Evolutionary conservation across 2,888 invertebrate genomes (phyloP), one percentile per base, ranked within the genome.

Genomic region (Thymelicus acteon): DNA sequence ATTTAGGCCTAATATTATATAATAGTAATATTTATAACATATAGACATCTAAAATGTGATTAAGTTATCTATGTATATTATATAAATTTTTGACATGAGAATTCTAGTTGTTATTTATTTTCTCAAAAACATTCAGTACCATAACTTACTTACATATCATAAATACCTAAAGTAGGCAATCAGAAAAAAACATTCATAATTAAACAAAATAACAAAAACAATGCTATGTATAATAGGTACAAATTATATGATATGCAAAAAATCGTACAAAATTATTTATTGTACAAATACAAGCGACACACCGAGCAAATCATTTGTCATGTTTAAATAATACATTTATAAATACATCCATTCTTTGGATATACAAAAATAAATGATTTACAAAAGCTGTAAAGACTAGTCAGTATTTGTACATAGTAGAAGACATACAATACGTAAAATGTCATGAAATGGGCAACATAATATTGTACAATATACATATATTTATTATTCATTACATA

Each of bases 371-470:
- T 69, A 69, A 72, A 72, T 60, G 71, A 67, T 75, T 71, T 74
- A 79, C 71, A 79, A 75, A 74, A 74, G 73, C 73, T 73, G 73
- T 72, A 74, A 72, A 76, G 80, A 81, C 81, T 79, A 81, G 81
- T 72, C 73, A 69, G 67, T 72, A 62, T 77, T 80, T 80, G 78
- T 82, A 82, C 78, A 76, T 76, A 49, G 19, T 48, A 19, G 19
- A 58, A 60, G 37, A 31, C 2, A 24, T 37, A 37, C 31, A 70
- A 75, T 71, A 47, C 44, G 31, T 24, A 24, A 24, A 39, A 58
- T n/a, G 40, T 48, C 58, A 58, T 15, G 37, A 37, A 44, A 47
- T 47, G 65, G 31, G 47, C 58, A 37, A 8, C 57, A 58, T 31
- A 47, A 47, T 4, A 15, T 24, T 31, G 6, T 15, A 19, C 13